These are phyloP conservation scores for Linepithema humile DNA, from an alignment of 1,140 invertebrate genomes.

Conservation along the genomic window DNA sequence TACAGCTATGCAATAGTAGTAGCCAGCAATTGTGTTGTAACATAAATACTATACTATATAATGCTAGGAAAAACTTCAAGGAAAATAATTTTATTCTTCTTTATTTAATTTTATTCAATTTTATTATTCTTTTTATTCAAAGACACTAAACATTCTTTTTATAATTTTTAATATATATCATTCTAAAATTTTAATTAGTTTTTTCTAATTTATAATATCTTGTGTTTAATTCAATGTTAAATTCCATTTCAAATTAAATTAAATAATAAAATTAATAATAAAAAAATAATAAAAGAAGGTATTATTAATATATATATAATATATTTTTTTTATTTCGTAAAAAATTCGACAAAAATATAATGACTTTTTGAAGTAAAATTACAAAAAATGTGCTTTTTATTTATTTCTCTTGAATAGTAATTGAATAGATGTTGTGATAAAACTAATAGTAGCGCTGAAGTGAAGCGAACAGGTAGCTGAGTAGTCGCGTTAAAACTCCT, in stretches of 20 bases:
- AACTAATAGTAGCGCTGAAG: background rate
- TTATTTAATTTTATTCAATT: no score
- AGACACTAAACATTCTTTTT: no score
- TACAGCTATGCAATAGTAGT: background rate
- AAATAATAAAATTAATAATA: no score
- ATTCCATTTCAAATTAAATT: no score
- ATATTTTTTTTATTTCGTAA: background rate
- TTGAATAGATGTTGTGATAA: background rate
- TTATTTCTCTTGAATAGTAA: background rate
- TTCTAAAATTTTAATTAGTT: no score
- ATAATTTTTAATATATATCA: background rate
- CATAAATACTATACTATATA: background rate
- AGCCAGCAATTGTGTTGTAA: background rate
- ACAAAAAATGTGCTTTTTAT: background rate
- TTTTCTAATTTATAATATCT: no score
- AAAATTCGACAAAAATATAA: background rate
- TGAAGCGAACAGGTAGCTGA: background rate
- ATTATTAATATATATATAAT: background rate
- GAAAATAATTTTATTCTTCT: no score
- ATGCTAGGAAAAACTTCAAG: background rate
- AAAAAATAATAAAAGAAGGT: no score
- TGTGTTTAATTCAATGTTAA: no score
- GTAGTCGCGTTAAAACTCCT: conserved; percentile 1
- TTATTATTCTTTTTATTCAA: background rate
- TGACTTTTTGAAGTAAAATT: background rate